Base-by-base conservation (phyloP, 2,888 invertebrate species). In the Apocheima hispidaria region DNA sequence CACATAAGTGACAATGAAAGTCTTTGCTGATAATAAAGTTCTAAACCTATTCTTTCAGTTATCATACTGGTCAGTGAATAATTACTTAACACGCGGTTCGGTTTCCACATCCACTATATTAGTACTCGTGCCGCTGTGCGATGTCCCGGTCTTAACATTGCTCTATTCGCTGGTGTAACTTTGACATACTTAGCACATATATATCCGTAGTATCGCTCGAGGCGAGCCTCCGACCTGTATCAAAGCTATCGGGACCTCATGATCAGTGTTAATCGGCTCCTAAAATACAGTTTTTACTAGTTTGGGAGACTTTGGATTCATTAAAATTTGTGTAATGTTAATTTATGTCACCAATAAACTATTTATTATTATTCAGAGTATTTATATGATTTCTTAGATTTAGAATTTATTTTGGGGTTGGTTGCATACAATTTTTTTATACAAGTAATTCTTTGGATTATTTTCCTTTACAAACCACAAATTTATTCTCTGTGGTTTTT, bases 141-240 rank as follows among this genome's bases (percentile, higher is more conserved):
- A 83, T 86, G 82, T 73, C 78, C 69, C 78, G 84, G 78, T 90
- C 90, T 90, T 89, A 86, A 87, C 87, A 86, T 87, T 88, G 90
- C 75, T 74, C 71, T 68, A 38, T 26, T 73, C 75, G 16, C 12
- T 50, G 70, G 69, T 75, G 82, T 81, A 82, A 81, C 74, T 68
- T 60, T 26, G 14, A 41, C 21, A 38, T 36, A 36, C 36, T 35
- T 35, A 35, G 4, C 35, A 35, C 35, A 6, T 35, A 35, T 4
- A 1, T 10, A 12, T 14, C n/a, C n/a, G 4, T 35, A 1, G 10
- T 10, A 30, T 30, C 30, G 1, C 4, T 5, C 23, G 23, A 23
- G 30, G 10, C 10, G 30, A 30, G 30, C 2, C 10, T n/a, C 12
- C 4, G 33, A 35, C n/a, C 33, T 35, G n/a, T n/a, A n/a, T 35